Evolutionary conservation across 2,888 invertebrate genomes (phyloP), one percentile per base, ranked within the genome.

Genomic region (Drosophila buzzatii): DNA sequence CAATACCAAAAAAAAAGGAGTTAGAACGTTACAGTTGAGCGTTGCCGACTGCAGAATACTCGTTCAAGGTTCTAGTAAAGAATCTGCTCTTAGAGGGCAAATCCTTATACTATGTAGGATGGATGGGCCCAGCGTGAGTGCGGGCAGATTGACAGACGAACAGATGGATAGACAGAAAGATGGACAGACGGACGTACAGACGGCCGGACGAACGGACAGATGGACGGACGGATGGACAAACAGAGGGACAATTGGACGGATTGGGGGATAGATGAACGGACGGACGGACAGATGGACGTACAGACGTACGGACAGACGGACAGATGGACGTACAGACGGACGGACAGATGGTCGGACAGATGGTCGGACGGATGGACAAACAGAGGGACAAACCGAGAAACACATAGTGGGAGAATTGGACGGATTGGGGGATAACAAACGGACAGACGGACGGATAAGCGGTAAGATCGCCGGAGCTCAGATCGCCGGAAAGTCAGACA

Each of bases 1-100:
- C 84, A 86, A 84, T 84, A 84, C 59, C 51, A 61, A 67, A 53
- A 16, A 39, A 53, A 47, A 53, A 60, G 16, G 12, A 31, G 12
- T 12, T 3, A 12, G n/a, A 12, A 12, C 12, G n/a, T 31, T 10
- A 27, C 31, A 49, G 10, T 31, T 10, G 31, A 18, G n/a, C 18
- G 7, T 10, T 7, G 12, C 6, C 10, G 49, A 12, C 18, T 49
- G n/a, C 49, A 6, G 6, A 31, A 49, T 49, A 12, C 49, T 49
- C 31, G 31, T 12, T 12, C 31, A 31, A 5, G 31, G 5, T n/a
- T 1, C 9, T 8, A 16, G 23, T 16, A 9, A 47, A 16, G 23
- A 5, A 16, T 8, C 9, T 4, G 10, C 14, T 0, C 12, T 2
- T 20, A 44, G 20, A 12, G 9, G 44, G 7, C 4, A 12, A 20